These are phyloP conservation scores for Rhodophaea formosa DNA, from an alignment of 2,888 invertebrate genomes.

Conservation along the genomic window DNA sequence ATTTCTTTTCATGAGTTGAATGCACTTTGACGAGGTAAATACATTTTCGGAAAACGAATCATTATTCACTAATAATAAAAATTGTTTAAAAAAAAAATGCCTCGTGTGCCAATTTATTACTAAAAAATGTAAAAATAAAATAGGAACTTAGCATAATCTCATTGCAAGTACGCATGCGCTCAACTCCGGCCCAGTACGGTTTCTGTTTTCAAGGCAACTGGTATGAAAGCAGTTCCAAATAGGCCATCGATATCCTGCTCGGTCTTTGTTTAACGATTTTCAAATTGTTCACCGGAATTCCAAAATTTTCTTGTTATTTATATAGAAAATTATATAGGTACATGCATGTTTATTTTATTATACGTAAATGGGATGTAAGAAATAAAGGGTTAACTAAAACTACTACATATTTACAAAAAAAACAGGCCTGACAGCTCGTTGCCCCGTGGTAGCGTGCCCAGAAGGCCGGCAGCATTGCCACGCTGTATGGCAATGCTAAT, in stretches of 20 bases:
- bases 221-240: slow-evolving; percentile 6
- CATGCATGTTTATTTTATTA: too few species aligned
- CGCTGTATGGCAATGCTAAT: too few species aligned
- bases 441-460: too few species aligned
- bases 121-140: background rate
- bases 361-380: too few species aligned
- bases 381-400: too few species aligned
- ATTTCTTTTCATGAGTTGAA: background rate
- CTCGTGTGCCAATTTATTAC: background rate
- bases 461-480: too few species aligned
- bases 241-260: background rate
- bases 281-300: background rate
- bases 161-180: slow-evolving; percentile 7
- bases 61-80: background rate
- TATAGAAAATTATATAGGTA: too few species aligned
- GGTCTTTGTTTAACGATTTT: background rate
- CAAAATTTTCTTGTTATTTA: too few species aligned
- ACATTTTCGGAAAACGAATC: background rate
- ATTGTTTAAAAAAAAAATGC: too few species aligned
- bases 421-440: too few species aligned
- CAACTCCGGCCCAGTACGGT: slow-evolving; percentile 4
- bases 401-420: too few species aligned
- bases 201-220: slow-evolving; percentile 13
- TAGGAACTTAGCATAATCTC: slow-evolving; percentile 4
- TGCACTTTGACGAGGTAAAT: background rate